A percentile compares a stretch with the other conserved stretches of the same genome.
phyloP scores from a whole-genome alignment of 30 jellyfish, hydroid and myxozoan genomes.

The Mastigias papua region DNA sequence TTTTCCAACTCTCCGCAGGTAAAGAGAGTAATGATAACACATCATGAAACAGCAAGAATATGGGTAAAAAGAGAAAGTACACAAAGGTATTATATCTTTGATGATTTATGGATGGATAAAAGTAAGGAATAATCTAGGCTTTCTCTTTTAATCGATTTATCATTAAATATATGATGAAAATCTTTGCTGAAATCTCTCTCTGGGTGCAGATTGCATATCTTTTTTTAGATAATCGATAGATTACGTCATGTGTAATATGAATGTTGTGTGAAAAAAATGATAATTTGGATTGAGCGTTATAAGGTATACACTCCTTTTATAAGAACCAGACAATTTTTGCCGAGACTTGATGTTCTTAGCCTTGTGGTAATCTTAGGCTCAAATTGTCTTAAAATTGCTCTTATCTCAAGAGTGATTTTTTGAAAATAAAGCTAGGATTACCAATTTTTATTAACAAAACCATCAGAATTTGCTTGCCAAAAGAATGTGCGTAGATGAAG shows the following conservation, averaged over 20 bases:
- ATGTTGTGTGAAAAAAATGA: too few relatives aligned
- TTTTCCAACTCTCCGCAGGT: not conserved
- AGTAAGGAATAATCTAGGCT: not conserved
- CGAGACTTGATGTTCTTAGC: too few relatives aligned
- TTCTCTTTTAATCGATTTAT: not conserved
- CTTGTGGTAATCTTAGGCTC: too few relatives aligned
- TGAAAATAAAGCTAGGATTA: too few relatives aligned
- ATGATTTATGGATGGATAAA: not conserved
- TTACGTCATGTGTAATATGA: not conserved
- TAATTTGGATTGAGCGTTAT: too few relatives aligned
- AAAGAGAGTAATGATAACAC: not conserved
- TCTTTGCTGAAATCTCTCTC: not conserved
- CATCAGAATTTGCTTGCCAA: too few relatives aligned
- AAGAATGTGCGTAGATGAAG: too few relatives aligned
- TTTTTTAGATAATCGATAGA: not conserved
- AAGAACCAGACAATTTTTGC: too few relatives aligned
- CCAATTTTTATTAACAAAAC: too few relatives aligned
- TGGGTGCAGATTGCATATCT: not conserved
- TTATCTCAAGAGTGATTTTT: too few relatives aligned
- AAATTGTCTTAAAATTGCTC: too few relatives aligned
- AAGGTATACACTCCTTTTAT: too few relatives aligned
- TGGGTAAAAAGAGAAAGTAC: not conserved
- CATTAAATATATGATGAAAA: not conserved
- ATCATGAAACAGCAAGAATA: not conserved
- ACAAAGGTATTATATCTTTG: not conserved